phyloP scores from a whole-genome alignment of 2,888 invertebrate species.

The Diogma glabrata region DNA sequence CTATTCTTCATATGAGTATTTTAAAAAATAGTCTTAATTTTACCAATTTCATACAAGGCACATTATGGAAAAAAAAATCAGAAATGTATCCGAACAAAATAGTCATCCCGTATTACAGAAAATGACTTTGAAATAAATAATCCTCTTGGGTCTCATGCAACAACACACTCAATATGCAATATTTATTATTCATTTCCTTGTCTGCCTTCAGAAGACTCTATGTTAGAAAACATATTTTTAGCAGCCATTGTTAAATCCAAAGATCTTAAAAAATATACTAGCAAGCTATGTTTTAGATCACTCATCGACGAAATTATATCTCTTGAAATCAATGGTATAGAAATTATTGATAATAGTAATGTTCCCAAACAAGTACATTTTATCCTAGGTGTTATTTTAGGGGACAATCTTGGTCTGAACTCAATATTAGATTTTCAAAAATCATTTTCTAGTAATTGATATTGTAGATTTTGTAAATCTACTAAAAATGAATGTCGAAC shows the following conservation, averaged over 20 bases:
- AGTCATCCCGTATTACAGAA: not conserved
- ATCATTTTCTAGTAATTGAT: constrained; percentile 21
- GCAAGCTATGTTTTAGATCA: constrained; percentile 20
- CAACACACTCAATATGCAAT: not conserved
- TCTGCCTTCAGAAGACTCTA: not conserved
- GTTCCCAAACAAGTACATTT: constrained; percentile 14
- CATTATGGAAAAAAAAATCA: not conserved
- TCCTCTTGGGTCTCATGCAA: not conserved
- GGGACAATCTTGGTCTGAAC: constrained; percentile 15
- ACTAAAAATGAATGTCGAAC: constrained; percentile 16
- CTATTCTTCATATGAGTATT: not conserved
- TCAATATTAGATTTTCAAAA: constrained; percentile 15
- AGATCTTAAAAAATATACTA: constrained; percentile 22
- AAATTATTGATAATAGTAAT: constrained; percentile 14
- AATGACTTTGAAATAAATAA: not conserved
- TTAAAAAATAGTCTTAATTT: not conserved
- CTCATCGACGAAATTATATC: constrained; percentile 21
- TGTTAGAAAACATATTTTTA: constrained; percentile 23
- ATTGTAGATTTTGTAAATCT: constrained; percentile 23
- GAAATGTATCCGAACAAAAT: not conserved
- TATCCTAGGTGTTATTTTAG: constrained; percentile 16
- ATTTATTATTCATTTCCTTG: not conserved
- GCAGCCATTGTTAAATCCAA: constrained; percentile 20
- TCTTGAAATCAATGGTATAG: constrained; percentile 20
- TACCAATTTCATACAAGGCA: not conserved